Base-by-base conservation (phyloP, 2,113 vertebrate genomes). In the Podocnemis expansa region DNA sequence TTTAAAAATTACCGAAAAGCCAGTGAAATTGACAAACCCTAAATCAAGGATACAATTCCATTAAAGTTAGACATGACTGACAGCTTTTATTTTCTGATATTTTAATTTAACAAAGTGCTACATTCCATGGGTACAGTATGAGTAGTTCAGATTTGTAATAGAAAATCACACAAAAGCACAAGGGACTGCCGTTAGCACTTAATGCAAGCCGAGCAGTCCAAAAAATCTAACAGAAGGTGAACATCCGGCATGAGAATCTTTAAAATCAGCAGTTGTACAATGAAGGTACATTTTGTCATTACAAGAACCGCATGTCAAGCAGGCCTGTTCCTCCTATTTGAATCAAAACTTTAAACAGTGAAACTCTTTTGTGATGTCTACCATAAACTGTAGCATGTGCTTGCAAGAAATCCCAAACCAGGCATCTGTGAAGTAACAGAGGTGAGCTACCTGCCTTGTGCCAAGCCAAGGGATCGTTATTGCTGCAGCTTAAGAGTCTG, bases 101-200 rank as follows among this genome's bases (percentile, higher is more conserved):
- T 93, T 95, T 94, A 91, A 60, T 89, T 95, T 89, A 95, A 96
- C 93, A 85, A 96, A 96, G 86, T 94, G 92, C 93, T 96, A 82
- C 83, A 95, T 95, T 97, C 94, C 95, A 89, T 75, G 89, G 89
- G 63, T 96, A 96, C 89, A 89, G 70, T 76, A 92, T 85, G 87
- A 93, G 95, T 51, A 88, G 83, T 8, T 96, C 90, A 88, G 47
- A 45, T 91, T 88, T 1, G 1, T 60, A 78, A 84, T 8, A 93
- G 88, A 94, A 96, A 95, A 94, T 43, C 93, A 94, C 82, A 13
- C 63, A 89, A 94, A 93, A 97, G 80, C 82, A 82, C 1, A 0
- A 58, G 80, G 16, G 24, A 89, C 54, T 93, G 87, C 73, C 63
- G 84, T 8, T 21, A 90, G 41, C 81, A 16, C 29, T 38, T 91